A percentile compares a stretch with the other conserved stretches of the same genome.
phyloP scores from a whole-genome alignment of 2,113 vertebrate genomes.

The Sardina pilchardus region DNA sequence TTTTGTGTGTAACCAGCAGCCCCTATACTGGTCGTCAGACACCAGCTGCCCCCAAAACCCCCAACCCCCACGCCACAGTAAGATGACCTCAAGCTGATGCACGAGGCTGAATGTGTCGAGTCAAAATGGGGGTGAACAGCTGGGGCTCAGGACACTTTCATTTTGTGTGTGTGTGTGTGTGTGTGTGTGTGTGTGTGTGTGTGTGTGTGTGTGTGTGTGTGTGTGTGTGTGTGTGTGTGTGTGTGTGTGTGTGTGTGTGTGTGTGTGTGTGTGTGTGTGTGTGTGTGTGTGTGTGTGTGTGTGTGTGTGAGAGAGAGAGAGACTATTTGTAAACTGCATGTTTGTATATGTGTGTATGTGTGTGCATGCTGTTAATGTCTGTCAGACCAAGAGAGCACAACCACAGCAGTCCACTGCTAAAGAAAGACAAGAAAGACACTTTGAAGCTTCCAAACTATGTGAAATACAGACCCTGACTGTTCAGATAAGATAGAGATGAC shows the following conservation, averaged over 20 bases:
- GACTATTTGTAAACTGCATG: neutral
- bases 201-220: neutral
- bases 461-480: neutral
- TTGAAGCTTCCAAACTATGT: neutral
- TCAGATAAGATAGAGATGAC: neutral
- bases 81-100: neutral
- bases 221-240: neutral
- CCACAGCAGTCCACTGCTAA: neutral
- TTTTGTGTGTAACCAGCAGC: neutral
- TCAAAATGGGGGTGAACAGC: slow-evolving; percentile 2
- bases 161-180: slow-evolving; percentile 10
- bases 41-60: neutral
- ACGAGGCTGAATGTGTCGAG: neutral
- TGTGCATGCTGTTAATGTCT: neutral
- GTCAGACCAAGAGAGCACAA: neutral
- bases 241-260: too few relatives aligned
- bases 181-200: slow-evolving; percentile 7
- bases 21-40: neutral
- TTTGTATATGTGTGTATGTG: neutral
- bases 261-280: neutral
- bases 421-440: neutral
- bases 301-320: neutral
- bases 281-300: neutral
- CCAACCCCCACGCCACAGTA: neutral
- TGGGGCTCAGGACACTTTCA: neutral